Conservation (phyloP, 2,888 invertebrate genomes). For the Zaprionus obscuricornis region DNA sequence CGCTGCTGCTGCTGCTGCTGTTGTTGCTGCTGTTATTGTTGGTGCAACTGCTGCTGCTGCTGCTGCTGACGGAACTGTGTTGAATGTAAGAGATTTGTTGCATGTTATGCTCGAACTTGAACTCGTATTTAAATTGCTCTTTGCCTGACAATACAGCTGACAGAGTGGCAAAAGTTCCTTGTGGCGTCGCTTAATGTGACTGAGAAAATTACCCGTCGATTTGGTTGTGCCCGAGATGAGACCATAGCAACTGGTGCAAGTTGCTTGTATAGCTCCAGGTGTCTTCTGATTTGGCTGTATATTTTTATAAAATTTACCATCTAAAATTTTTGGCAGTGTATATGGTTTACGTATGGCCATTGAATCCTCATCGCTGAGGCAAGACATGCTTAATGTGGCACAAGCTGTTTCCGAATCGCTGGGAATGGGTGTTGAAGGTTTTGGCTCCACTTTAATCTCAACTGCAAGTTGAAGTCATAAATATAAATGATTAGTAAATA, state of each 20-base stretch:
- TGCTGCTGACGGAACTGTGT: slow-evolving; percentile 13
- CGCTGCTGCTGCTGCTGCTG: slow-evolving; percentile 5
- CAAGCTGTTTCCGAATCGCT: slow-evolving; percentile 28
- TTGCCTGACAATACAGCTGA: slow-evolving; percentile 76
- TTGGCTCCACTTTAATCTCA: slow-evolving; percentile 56
- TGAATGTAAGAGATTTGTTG: slow-evolving; percentile 2
- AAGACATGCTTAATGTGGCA: slow-evolving; percentile 29
- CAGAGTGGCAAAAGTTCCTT: slow-evolving; percentile 73
- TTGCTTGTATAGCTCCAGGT: slow-evolving; percentile 79
- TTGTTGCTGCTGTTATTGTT: not conserved
- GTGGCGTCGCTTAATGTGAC: slow-evolving; percentile 79
- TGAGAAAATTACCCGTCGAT: slow-evolving; percentile 80
- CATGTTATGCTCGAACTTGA: not conserved
- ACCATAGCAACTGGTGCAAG: slow-evolving; percentile 78
- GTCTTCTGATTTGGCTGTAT: slow-evolving; percentile 80
- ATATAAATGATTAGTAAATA: slow-evolving; percentile 25
- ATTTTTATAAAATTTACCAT: slow-evolving; percentile 80
- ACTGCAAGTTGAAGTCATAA: slow-evolving; percentile 44
- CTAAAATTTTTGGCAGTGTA: slow-evolving; percentile 77
- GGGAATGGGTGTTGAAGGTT: slow-evolving; percentile 22
- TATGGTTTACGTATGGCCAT: slow-evolving; percentile 62
- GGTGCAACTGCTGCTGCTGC: slow-evolving; percentile 16
- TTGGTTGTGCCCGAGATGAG: slow-evolving; percentile 80
- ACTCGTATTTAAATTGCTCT: slow-evolving; percentile 31
- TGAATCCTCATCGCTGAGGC: slow-evolving; percentile 59